A percentile compares a stretch with the other conserved stretches of the same genome.
Conservation (phyloP, 2,888 invertebrate species). For the Choreutis nemorana region DNA sequence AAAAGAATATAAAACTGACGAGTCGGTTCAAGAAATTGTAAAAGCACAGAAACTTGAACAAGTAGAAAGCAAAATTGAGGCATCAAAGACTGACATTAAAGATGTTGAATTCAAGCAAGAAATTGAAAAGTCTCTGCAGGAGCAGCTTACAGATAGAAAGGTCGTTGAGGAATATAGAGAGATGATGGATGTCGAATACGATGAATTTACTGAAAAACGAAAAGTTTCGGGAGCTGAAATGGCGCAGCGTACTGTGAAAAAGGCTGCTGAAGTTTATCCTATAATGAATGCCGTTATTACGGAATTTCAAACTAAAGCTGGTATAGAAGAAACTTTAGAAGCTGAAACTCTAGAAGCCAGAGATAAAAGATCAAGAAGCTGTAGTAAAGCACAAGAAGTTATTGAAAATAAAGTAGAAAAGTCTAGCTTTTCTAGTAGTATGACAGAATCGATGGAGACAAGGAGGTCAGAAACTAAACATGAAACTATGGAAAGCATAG, state of each 20-base stretch:
- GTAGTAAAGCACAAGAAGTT: slow-evolving; percentile 33
- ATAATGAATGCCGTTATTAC: slow-evolving; percentile 48
- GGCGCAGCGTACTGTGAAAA: slow-evolving; percentile 41
- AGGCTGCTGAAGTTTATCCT: slow-evolving; percentile 37
- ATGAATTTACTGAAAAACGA: too few species aligned
- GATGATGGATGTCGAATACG: slow-evolving; percentile 4
- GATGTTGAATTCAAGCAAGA: slow-evolving; percentile 10
- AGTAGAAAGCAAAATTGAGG: slow-evolving; percentile 3
- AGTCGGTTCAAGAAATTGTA: slow-evolving; percentile 7
- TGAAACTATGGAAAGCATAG: slow-evolving; percentile 21
- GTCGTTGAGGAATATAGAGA: slow-evolving; percentile 8
- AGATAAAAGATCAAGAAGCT: slow-evolving; percentile 30
- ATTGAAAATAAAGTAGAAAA: too few species aligned
- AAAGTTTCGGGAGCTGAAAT: slow-evolving; percentile 37
- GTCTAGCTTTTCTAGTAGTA: too few species aligned
- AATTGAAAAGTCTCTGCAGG: slow-evolving; percentile 8
- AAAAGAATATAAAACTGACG: slow-evolving; percentile 3
- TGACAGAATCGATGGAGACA: slow-evolving; percentile 26
- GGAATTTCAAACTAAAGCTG: slow-evolving; percentile 41
- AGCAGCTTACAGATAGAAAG: slow-evolving; percentile 8
- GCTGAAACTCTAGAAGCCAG: slow-evolving; percentile 13
- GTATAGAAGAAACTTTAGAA: slow-evolving; percentile 20
- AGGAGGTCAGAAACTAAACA: slow-evolving; percentile 12
- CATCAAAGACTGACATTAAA: slow-evolving; percentile 7
- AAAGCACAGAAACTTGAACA: slow-evolving; percentile 11